Percentiles rank a stretch among this genome's conserved stretches.
Evolutionary conservation across 2,113 vertebrate species (phyloP).

Genomic region (Corapipo altera): DNA sequence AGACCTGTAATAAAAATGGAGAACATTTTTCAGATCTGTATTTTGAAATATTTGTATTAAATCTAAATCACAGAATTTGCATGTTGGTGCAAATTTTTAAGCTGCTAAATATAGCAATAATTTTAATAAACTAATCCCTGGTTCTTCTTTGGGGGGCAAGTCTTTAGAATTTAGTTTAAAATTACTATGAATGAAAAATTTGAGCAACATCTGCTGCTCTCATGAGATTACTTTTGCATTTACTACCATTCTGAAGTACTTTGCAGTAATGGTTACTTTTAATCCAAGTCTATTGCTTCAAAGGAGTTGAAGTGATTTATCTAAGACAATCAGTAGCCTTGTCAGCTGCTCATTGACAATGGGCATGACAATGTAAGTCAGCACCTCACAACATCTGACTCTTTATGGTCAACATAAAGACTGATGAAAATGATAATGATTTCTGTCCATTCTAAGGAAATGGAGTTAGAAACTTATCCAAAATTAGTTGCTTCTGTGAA

Average conservation of each 20-base stretch:
- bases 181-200: background rate
- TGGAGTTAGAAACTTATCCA: background rate
- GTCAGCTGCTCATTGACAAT: background rate
- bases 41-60: slow-evolving; percentile 66
- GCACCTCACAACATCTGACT: background rate
- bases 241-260: background rate
- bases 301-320: background rate
- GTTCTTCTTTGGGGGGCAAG: background rate
- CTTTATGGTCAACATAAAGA: background rate
- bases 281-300: background rate
- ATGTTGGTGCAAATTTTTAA: background rate
- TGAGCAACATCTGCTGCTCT: background rate
- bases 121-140: slow-evolving; percentile 50
- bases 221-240: background rate
- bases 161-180: background rate
- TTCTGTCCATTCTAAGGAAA: background rate
- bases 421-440: background rate
- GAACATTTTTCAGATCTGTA: slow-evolving; percentile 59
- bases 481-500: background rate
- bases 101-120: slow-evolving; percentile 71
- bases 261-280: background rate
- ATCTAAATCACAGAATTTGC: slow-evolving; percentile 29
- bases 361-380: background rate
- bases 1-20: slow-evolving; percentile 41
- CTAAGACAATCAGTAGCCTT: background rate